Evolutionary conservation across 2,797 vertebrate genomes (phyloP).

Genomic region (Hydrolagus colliei): DNA sequence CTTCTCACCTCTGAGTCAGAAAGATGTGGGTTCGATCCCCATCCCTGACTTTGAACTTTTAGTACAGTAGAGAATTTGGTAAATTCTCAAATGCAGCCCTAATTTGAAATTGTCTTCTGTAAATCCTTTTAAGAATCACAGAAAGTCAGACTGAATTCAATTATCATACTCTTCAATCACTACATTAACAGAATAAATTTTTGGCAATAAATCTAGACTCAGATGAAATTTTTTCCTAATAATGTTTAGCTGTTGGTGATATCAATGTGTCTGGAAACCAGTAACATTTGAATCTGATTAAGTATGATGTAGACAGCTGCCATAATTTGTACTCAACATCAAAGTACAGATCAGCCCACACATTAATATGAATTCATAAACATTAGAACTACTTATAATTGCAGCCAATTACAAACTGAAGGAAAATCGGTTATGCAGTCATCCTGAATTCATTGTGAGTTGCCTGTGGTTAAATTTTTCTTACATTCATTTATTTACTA

Average conservation of each 20-base stretch:
- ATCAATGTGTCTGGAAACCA: neutral
- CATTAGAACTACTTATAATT: slow-evolving; percentile 9
- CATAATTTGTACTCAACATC: slow-evolving; percentile 17
- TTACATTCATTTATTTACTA: neutral
- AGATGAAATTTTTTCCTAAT: too few species aligned
- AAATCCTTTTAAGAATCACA: too few species aligned
- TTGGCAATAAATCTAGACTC: too few species aligned
- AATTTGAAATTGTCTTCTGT: too few species aligned
- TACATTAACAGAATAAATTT: too few species aligned
- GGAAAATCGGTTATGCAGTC: slow-evolving; percentile 1
- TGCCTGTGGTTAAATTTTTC: neutral
- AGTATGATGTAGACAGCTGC: slow-evolving; percentile 9
- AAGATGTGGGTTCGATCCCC: too few species aligned
- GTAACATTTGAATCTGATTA: slow-evolving; percentile 6
- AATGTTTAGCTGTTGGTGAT: neutral
- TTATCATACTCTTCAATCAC: too few species aligned
- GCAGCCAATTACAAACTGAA: slow-evolving; percentile 20
- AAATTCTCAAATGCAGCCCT: too few species aligned
- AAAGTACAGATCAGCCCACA: slow-evolving; percentile 17
- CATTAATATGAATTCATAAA: slow-evolving; percentile 21
- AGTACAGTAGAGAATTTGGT: too few species aligned
- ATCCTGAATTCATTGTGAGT: neutral
- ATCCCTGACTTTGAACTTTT: too few species aligned
- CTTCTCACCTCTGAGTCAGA: too few species aligned
- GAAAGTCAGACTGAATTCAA: too few species aligned